Evolutionary conservation across 2,797 vertebrate genomes (phyloP).

Genomic region (Zalophus californianus): DNA sequence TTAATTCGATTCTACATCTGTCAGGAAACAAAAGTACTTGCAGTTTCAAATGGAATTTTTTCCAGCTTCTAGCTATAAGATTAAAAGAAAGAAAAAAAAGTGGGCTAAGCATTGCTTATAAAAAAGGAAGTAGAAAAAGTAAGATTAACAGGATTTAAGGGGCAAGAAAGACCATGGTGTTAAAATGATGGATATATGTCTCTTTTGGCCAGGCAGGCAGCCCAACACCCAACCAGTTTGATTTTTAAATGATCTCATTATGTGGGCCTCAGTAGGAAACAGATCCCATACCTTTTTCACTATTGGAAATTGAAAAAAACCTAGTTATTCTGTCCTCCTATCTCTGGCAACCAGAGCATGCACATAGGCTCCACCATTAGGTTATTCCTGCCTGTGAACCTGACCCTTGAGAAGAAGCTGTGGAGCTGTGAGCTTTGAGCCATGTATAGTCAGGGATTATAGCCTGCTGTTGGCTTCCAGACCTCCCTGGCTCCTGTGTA

Average conservation of each 20-base stretch:
- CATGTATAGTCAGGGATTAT: not conserved
- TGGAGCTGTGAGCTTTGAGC: not conserved
- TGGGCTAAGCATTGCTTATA: not conserved
- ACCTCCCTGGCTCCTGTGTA: not conserved
- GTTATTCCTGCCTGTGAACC: not conserved
- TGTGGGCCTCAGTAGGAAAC: not conserved
- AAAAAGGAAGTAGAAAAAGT: not conserved
- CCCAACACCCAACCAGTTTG: not conserved
- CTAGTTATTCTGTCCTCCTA: not conserved
- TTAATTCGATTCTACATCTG: not conserved
- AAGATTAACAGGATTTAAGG: not conserved
- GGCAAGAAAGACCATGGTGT: not conserved
- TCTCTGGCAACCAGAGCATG: not conserved
- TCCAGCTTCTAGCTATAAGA: not conserved
- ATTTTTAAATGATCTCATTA: not conserved
- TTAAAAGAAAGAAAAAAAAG: not conserved
- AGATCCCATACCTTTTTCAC: not conserved
- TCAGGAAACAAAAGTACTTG: constrained; percentile 40
- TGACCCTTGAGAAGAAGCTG: not conserved
- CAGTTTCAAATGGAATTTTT: not conserved
- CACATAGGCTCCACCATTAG: accelerated
- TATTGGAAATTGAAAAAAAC: not conserved
- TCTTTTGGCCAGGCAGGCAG: not conserved
- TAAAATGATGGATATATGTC: not conserved
- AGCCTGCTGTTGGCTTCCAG: accelerated